Conservation (phyloP, 2,113 vertebrate species). For the Crotalus viridis region DNA sequence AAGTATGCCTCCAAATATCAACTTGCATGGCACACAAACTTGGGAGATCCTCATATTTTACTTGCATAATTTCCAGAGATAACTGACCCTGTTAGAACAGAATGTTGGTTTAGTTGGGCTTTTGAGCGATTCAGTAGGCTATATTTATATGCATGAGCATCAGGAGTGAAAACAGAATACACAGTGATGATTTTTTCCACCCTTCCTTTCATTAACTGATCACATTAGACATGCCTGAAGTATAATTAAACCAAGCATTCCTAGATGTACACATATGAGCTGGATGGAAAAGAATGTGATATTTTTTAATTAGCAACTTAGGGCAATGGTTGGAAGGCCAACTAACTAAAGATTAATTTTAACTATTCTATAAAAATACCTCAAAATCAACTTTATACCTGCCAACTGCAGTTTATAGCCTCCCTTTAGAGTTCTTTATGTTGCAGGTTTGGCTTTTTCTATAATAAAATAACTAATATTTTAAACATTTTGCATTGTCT, state of each 20-base stretch:
- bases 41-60: background rate
- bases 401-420: background rate
- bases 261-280: background rate
- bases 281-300: background rate
- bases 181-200: background rate
- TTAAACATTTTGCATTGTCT: background rate
- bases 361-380: background rate
- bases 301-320: background rate
- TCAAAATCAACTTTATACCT: background rate
- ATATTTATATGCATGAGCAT: background rate
- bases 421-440: background rate
- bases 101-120: background rate
- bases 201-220: background rate
- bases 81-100: background rate
- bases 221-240: background rate
- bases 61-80: background rate
- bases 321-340: background rate
- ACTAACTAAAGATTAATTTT: background rate
- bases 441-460: background rate
- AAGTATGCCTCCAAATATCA: background rate
- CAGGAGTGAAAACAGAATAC: background rate
- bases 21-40: background rate
- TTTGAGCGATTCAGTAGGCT: background rate
- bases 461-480: background rate
- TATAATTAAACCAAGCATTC: background rate